Evolutionary conservation across 2,113 vertebrate genomes (phyloP).

Genomic region (Percopsis transmontana): DNA sequence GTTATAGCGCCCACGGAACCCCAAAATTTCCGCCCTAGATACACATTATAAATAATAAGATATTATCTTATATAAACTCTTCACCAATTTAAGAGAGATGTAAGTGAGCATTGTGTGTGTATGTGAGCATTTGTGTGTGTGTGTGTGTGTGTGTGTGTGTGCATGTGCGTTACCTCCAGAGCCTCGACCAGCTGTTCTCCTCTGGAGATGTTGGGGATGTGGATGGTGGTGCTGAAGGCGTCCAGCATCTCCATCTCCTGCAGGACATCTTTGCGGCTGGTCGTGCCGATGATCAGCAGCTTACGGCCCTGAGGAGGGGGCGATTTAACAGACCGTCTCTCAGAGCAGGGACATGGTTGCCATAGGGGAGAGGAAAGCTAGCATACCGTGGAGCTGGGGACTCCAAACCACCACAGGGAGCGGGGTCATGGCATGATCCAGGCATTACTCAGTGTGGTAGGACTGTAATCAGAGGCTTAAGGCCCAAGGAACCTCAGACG

Average conservation of each 20-base stretch:
- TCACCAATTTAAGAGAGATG: no score
- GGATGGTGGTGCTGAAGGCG: slow-evolving; percentile 94
- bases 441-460: no score
- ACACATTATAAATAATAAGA: no score
- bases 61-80: no score
- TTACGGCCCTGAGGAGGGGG: slow-evolving; percentile 86
- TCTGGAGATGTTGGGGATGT: slow-evolving; percentile 89
- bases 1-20: no score
- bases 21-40: no score
- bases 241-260: slow-evolving; percentile 98
- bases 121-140: background rate
- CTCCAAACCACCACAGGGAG: no score
- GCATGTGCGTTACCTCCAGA: slow-evolving; percentile 76
- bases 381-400: no score
- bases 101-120: background rate
- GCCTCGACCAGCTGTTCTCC: slow-evolving; percentile 90
- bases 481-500: no score
- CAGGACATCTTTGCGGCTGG: slow-evolving; percentile 93
- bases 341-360: slow-evolving; percentile 5
- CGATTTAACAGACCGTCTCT: background rate
- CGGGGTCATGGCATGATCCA: no score
- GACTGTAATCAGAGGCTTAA: no score
- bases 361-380: background rate
- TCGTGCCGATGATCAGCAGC: slow-evolving; percentile 95
- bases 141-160: background rate